Conservation (phyloP, 2,113 vertebrate species). For the Burhinus oedicnemus region DNA sequence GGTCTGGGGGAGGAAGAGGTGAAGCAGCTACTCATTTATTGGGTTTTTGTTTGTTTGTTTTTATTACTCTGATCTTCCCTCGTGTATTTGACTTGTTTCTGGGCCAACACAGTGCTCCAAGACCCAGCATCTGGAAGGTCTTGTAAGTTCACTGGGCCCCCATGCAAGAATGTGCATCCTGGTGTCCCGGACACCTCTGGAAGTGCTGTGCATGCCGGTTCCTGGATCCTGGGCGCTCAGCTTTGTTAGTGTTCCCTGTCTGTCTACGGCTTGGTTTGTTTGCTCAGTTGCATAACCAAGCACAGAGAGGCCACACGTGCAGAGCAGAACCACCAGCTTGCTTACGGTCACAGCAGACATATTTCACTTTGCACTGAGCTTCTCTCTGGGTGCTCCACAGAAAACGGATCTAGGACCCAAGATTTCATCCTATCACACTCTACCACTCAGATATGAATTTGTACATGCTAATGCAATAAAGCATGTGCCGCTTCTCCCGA, state of each 20-base stretch:
- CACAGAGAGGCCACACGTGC: neutral
- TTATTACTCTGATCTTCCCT: neutral
- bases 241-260: neutral
- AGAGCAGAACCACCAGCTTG: neutral
- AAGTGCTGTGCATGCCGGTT: neutral
- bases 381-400: neutral
- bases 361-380: neutral
- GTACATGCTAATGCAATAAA: neutral
- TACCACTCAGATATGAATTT: fast-evolving
- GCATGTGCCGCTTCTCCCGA: neutral
- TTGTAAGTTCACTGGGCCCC: conserved; percentile 30
- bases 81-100: neutral
- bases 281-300: neutral
- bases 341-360: neutral
- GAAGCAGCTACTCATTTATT: neutral
- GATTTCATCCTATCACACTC: neutral
- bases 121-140: conserved; percentile 40
- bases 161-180: conserved; percentile 27
- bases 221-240: fast-evolving
- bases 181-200: neutral
- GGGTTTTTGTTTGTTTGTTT: neutral
- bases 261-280: neutral
- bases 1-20: neutral
- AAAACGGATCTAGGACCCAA: neutral
- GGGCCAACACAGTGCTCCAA: neutral